Conservation (phyloP, 2,888 invertebrate species). For the Cremastobaeus sp. region DNA sequence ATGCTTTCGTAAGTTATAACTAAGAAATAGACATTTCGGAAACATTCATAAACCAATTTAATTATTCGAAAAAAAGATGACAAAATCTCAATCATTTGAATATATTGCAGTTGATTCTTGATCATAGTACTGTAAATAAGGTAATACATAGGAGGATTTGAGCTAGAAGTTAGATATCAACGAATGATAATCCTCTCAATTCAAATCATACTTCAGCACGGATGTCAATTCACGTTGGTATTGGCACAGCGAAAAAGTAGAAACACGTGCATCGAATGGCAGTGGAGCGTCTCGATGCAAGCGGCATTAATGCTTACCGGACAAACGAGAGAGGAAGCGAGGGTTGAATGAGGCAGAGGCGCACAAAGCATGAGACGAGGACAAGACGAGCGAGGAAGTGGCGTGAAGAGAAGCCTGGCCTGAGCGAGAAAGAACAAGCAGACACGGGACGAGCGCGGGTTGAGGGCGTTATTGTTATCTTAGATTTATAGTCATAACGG, state of each 20-base stretch:
- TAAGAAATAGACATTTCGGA: too few species aligned
- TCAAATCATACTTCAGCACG: conserved; percentile 40
- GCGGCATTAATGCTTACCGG: conserved; percentile 73
- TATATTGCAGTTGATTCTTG: too few species aligned
- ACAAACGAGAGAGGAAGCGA: conserved; percentile 60
- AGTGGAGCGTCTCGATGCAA: conserved; percentile 68
- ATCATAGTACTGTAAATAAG: too few species aligned
- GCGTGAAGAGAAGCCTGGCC: conserved; percentile 65
- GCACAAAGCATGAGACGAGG: conserved; percentile 46
- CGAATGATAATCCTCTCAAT: conserved; percentile 54
- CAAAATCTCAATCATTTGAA: too few species aligned
- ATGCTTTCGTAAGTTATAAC: too few species aligned
- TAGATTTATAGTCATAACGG: conserved; percentile 79
- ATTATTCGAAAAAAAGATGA: too few species aligned
- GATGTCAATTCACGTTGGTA: conserved; percentile 49
- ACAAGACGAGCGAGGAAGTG: conserved; percentile 41
- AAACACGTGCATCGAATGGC: conserved; percentile 74
- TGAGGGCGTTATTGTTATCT: conserved; percentile 78
- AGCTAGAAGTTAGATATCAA: conserved; percentile 42
- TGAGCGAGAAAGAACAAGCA: conserved; percentile 72
- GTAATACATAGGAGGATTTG: too few species aligned
- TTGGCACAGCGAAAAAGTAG: conserved; percentile 53
- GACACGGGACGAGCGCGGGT: conserved; percentile 64
- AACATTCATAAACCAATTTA: too few species aligned
- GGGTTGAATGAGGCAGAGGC: conserved; percentile 33